Base-by-base conservation (phyloP, 1,140 invertebrate species). In the Drosophila yakuba region DNA sequence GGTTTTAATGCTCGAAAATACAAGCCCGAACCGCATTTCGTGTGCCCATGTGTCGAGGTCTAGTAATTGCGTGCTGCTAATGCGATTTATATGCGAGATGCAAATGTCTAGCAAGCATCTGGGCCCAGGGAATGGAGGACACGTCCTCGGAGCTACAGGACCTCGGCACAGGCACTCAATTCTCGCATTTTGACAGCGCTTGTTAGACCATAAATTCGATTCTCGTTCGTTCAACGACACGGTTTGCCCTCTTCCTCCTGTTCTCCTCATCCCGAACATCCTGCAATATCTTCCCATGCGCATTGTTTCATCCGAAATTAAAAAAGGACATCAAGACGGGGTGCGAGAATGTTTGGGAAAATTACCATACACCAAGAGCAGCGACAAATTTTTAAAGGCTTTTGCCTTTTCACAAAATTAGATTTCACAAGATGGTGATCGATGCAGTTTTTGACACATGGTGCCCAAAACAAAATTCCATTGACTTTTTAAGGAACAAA, bases 61-160 rank as follows among this genome's bases (percentile, higher is more conserved):
- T 69, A 66, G 83, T 86, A 79, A 82, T 76, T 88, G 79, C 79
- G 72, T 79, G 62, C 73, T 69, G 59, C 71, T 86, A 86, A 86
- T 86, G 83, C 84, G 84, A 89, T 89, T 89, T 89, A 89, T 88
- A 89, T 89, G 84, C 84, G 62, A 80, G 73, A 78, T 84, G 80
- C 80, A 80, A 89, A 89, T 89, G 82, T 61, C 74, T 69, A 63
- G 39, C 48, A 25, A 56, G 73, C 74, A 76, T 44, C 43, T 76
- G 72, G 56, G 48, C 51, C 50, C 12, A 54, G 48, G 43, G 32
- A 44, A 23, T 20, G 17, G 25, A 17, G 41, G 15, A n/a, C 20
- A 17, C 61, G n/a, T 51, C 25, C 67, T 56, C 17, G 50, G 5
- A 56, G 8, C 38, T 43, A 14, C 59, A 41, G 23, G 41, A 38